A percentile compares a stretch with the other conserved stretches of the same genome.
Evolutionary conservation across 2,797 vertebrate species (phyloP).

Genomic region (Tenualosa ilisha): DNA sequence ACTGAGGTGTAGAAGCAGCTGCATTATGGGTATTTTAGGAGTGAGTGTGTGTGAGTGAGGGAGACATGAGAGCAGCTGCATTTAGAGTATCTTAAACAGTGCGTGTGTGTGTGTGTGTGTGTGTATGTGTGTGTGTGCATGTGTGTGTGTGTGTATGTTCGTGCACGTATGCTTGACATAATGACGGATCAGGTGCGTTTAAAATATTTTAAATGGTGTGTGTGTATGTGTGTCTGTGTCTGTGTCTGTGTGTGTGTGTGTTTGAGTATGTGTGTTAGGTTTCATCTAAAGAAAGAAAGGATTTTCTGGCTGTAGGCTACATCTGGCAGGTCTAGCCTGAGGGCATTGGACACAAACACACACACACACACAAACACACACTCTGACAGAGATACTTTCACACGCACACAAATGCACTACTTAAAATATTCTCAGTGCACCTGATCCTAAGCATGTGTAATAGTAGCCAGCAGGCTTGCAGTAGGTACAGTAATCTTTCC

Average conservation of each 20-base stretch:
- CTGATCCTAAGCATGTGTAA: no score
- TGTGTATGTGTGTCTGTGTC: not conserved
- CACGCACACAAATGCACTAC: not conserved
- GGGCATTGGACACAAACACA: not conserved
- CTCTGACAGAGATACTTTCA: not conserved
- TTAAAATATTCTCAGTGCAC: no score
- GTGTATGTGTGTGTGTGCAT: not conserved
- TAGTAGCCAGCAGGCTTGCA: no score
- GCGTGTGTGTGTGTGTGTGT: not conserved
- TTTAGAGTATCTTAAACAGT: not conserved
- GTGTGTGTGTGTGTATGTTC: not conserved
- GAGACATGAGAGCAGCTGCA: not conserved
- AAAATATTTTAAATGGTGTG: slow-evolving; percentile 32
- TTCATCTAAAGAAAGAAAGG: slow-evolving; percentile 12
- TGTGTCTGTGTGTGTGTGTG: slow-evolving; percentile 18
- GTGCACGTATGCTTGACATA: slow-evolving; percentile 37
- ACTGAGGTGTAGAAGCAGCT: not conserved
- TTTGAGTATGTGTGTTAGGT: not conserved
- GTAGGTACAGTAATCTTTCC: no score
- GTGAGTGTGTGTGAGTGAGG: not conserved
- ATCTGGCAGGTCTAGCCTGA: not conserved
- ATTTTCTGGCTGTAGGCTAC: not conserved
- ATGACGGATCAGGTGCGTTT: slow-evolving; percentile 28
- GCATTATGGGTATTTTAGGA: not conserved
- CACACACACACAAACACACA: not conserved